These are phyloP conservation scores for Amiota communis DNA, from an alignment of 2,888 invertebrate species.

Conservation along the genomic window DNA sequence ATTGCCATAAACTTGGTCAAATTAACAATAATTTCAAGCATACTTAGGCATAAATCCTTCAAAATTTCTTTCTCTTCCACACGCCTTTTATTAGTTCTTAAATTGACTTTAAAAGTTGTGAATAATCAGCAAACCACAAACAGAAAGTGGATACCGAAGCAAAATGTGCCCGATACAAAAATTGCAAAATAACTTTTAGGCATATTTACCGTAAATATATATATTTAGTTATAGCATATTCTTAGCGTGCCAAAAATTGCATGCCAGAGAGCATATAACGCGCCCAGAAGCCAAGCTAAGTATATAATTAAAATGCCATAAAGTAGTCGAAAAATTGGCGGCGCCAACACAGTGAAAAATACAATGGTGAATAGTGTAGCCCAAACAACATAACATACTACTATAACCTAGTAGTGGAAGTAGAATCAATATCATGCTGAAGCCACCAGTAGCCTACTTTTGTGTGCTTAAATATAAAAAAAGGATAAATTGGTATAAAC, in stretches of 20 bases:
- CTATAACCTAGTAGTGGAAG: not conserved
- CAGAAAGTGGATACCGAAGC: too few species aligned
- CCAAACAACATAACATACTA: not conserved
- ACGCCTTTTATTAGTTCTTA: too few species aligned
- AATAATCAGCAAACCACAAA: too few species aligned
- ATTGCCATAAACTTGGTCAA: too few species aligned
- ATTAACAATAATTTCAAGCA: too few species aligned
- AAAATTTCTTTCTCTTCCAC: too few species aligned
- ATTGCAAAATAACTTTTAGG: too few species aligned
- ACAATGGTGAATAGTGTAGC: not conserved
- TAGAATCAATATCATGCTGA: not conserved
- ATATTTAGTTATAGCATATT: too few species aligned
- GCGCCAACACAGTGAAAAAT: not conserved
- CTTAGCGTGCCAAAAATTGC: conserved; percentile 3
- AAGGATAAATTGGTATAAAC: not conserved
- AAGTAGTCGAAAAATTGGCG: conserved; percentile 19
- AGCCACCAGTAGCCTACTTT: conserved; percentile 9
- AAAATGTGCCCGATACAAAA: too few species aligned
- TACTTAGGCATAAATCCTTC: too few species aligned
- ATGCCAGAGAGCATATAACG: conserved; percentile 4
- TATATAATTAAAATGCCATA: conserved; percentile 23
- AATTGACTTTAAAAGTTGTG: too few species aligned
- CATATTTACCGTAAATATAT: too few species aligned
- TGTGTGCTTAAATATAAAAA: not conserved
- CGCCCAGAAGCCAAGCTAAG: not conserved